phyloP scores from a whole-genome alignment of 1,140 invertebrate species.

The Asobara japonica region DNA sequence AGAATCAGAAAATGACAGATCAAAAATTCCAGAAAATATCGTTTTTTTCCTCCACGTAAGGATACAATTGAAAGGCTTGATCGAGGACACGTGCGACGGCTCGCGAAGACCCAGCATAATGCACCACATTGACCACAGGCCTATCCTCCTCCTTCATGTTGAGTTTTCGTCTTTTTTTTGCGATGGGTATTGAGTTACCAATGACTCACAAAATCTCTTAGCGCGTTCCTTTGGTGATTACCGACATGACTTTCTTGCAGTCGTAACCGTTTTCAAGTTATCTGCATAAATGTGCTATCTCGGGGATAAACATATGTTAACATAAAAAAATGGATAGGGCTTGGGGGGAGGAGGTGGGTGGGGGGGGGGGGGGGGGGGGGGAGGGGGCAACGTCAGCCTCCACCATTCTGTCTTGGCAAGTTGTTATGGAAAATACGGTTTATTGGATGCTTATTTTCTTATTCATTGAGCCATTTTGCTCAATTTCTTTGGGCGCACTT shows the following conservation, averaged over 20 bases:
- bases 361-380: too few species aligned
- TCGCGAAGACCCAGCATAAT: background rate
- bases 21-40: background rate
- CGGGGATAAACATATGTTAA: background rate
- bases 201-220: background rate
- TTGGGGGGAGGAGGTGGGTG: too few species aligned
- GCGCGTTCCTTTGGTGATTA: background rate
- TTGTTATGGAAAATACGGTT: too few species aligned
- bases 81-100: conserved; percentile 23
- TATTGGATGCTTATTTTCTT: too few species aligned
- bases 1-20: too few species aligned
- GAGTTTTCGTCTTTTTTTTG: background rate
- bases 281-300: background rate
- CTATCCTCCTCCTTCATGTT: background rate
- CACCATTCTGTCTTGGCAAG: too few species aligned
- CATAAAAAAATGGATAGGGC: background rate
- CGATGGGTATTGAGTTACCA: conserved; percentile 12
- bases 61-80: background rate
- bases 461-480: too few species aligned
- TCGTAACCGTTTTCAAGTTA: background rate
- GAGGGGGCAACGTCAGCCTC: too few species aligned
- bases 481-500: background rate
- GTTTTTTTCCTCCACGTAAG: too few species aligned
- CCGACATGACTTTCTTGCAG: background rate
- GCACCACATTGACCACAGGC: background rate